These are phyloP conservation scores for Syngnathus floridae DNA, from an alignment of 2,113 vertebrate species.

Conservation along the genomic window DNA sequence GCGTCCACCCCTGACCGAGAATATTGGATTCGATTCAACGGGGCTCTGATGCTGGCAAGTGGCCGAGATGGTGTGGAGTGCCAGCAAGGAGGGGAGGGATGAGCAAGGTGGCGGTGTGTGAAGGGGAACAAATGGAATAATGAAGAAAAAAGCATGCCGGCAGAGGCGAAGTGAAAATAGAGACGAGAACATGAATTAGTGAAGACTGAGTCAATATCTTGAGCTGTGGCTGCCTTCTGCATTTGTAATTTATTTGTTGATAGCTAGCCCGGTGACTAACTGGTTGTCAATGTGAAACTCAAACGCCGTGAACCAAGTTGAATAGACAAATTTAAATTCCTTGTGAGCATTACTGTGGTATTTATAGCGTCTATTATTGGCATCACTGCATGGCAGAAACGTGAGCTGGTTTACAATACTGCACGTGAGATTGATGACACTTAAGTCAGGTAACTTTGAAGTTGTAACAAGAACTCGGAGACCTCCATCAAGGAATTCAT, in stretches of 20 bases:
- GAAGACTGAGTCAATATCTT: constrained; percentile 4
- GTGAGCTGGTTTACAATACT: background rate
- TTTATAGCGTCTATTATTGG: background rate
- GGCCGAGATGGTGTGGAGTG: constrained; percentile 30
- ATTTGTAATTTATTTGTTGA: background rate
- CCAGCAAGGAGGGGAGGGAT: constrained; percentile 3
- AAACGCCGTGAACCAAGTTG: background rate
- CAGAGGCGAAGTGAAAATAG: background rate
- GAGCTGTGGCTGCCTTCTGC: background rate
- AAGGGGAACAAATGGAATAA: constrained; percentile 1
- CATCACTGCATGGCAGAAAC: background rate
- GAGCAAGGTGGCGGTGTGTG: background rate
- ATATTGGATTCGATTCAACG: constrained; percentile 50
- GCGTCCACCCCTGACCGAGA: constrained; percentile 34
- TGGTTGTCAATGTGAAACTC: background rate
- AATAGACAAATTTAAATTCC: background rate
- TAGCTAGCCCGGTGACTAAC: background rate
- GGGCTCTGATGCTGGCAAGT: constrained; percentile 35
- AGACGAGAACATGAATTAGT: background rate
- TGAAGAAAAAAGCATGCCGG: background rate
- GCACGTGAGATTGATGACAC: background rate
- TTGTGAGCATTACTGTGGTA: background rate
- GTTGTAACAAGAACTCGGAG: background rate
- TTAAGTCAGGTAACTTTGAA: background rate
- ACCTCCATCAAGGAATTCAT: background rate